Evolutionary conservation across 2,888 invertebrate species (phyloP).

Genomic region (Bruchidius siliquastri): DNA sequence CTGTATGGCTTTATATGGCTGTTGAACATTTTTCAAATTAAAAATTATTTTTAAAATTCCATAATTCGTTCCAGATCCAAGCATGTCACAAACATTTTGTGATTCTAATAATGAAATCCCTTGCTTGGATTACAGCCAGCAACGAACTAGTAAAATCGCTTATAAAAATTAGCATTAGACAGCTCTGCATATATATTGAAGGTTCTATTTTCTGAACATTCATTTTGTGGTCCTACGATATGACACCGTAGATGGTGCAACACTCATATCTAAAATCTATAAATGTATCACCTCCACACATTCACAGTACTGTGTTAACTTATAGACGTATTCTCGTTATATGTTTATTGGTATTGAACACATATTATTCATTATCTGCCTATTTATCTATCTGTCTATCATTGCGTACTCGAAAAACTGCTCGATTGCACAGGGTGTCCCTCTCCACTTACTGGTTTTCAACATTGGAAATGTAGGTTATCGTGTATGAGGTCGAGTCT

Average conservation of each 20-base stretch:
- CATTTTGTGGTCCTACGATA: background rate
- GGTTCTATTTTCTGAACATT: background rate
- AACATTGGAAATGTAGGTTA: too few relatives aligned
- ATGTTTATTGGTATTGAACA: background rate
- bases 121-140: too few relatives aligned
- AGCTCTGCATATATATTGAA: background rate
- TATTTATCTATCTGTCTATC: background rate
- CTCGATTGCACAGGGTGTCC: background rate
- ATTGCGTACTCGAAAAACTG: background rate
- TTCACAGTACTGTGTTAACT: background rate
- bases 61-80: too few relatives aligned
- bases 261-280: background rate
- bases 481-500: too few relatives aligned
- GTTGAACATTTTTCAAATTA: too few relatives aligned
- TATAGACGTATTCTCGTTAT: background rate
- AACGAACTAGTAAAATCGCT: too few relatives aligned
- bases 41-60: too few relatives aligned
- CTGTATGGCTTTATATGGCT: too few relatives aligned
- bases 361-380: background rate
- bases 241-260: background rate
- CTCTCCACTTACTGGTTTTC: too few relatives aligned
- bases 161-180: background rate
- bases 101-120: too few relatives aligned
- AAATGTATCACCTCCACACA: background rate
- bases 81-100: too few relatives aligned